Conservation (phyloP, 2,113 vertebrate species). For the Scolopax mira region DNA sequence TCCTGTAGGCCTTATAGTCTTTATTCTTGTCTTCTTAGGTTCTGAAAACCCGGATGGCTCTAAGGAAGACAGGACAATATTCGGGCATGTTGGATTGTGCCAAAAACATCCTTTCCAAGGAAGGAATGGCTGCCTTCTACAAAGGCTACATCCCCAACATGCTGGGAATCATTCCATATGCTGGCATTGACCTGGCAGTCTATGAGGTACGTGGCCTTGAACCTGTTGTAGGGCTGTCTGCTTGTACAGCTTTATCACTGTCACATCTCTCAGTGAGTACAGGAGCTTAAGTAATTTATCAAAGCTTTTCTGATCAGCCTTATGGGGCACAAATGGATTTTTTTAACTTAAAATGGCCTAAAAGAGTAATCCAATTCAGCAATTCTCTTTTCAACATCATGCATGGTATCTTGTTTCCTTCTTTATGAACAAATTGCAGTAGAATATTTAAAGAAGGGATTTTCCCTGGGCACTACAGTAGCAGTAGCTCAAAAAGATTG, state of each 20-base stretch:
- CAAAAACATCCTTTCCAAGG: slow-evolving; percentile 84
- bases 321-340: neutral
- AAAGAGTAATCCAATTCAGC: neutral
- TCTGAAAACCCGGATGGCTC: slow-evolving; percentile 91
- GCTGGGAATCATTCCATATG: slow-evolving; percentile 95
- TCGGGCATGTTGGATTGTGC: slow-evolving; percentile 86
- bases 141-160: slow-evolving; percentile 96
- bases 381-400: neutral
- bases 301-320: neutral
- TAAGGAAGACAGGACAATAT: slow-evolving; percentile 91
- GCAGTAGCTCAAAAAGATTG: neutral
- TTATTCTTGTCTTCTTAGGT: slow-evolving; percentile 75
- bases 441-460: neutral
- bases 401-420: neutral
- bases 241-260: neutral
- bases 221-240: neutral
- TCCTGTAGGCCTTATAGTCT: neutral
- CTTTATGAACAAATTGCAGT: neutral
- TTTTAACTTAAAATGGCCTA: neutral
- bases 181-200: slow-evolving; percentile 94
- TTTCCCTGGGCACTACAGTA: neutral
- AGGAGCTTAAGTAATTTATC: neutral
- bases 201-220: slow-evolving; percentile 84
- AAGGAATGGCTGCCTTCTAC: slow-evolving; percentile 90
- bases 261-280: neutral